These are phyloP conservation scores for Drosophila yooni DNA, from an alignment of 2,888 invertebrate species.

Conservation along the genomic window DNA sequence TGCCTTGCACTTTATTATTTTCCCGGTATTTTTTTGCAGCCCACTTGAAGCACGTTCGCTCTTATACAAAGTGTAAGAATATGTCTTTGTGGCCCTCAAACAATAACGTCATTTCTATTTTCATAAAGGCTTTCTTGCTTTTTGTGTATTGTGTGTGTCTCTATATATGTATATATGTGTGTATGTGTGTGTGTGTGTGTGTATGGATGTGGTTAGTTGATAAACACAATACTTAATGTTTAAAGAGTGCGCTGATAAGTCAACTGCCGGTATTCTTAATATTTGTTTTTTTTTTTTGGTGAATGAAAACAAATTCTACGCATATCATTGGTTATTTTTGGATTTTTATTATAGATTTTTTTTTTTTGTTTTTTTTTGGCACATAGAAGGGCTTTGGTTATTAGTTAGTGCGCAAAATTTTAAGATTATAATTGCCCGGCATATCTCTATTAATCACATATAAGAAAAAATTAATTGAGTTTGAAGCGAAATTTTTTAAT, in stretches of 20 bases:
- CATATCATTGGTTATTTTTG: not conserved
- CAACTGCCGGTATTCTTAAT: conserved; percentile 40
- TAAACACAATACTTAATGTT: conserved; percentile 49
- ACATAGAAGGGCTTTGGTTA: conserved; percentile 29
- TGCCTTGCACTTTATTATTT: conserved; percentile 1
- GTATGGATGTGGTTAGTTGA: conserved; percentile 55
- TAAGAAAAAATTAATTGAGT: not conserved
- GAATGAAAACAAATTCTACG: conserved; percentile 24
- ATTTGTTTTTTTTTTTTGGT: conserved; percentile 18
- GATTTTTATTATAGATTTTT: conserved; percentile 12
- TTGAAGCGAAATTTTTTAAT: not conserved
- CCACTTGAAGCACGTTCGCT: conserved; percentile 31
- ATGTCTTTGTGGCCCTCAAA: conserved; percentile 36
- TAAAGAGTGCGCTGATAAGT: conserved; percentile 49
- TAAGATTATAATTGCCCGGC: not conserved
- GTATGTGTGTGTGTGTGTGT: conserved; percentile 24
- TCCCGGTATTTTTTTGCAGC: conserved; percentile 29
- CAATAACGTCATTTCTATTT: conserved; percentile 78
- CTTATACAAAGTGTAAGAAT: conserved; percentile 1
- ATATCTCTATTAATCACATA: not conserved
- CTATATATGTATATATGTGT: conserved; percentile 14
- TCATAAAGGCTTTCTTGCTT: conserved; percentile 61
- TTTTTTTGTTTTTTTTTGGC: conserved; percentile 16
- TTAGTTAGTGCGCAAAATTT: not conserved
- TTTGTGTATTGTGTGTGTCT: conserved; percentile 28